Evolutionary conservation across 2,113 vertebrate genomes (phyloP).

Genomic region (Sebastes fasciatus): DNA sequence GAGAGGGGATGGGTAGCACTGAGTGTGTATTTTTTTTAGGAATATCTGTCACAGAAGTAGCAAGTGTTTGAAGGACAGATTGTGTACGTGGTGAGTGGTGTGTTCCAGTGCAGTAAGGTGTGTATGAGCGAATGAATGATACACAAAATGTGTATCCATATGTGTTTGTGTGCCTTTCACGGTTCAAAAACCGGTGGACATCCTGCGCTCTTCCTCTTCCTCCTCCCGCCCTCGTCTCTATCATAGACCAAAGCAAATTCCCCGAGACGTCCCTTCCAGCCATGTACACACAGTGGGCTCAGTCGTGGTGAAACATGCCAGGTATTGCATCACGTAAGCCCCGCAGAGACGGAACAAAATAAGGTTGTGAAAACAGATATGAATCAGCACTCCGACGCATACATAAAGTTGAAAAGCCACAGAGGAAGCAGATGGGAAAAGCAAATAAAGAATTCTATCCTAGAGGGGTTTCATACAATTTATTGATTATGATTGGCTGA

Average conservation of each 20-base stretch:
- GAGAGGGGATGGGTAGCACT: neutral
- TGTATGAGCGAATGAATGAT: neutral
- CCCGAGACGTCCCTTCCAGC: too few species aligned
- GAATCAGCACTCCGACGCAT: neutral
- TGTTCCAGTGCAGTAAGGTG: neutral
- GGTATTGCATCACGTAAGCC: neutral
- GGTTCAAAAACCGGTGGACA: constrained; percentile 2
- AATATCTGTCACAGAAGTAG: constrained; percentile 22
- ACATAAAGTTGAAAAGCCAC: neutral
- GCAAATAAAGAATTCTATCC: constrained; percentile 1
- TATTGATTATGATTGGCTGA: neutral
- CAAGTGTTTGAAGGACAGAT: neutral
- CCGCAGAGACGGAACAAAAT: neutral
- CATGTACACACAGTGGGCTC: neutral
- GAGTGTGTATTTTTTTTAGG: neutral
- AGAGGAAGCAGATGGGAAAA: neutral
- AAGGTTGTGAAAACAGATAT: neutral
- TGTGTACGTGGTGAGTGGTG: neutral
- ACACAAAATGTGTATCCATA: neutral
- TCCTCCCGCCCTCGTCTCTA: neutral
- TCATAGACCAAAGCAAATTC: too few species aligned
- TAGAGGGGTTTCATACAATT: neutral
- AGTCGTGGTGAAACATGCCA: neutral
- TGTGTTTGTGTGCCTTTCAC: neutral
- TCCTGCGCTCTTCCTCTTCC: neutral